A percentile compares a stretch with the other conserved stretches of the same genome.
These are phyloP conservation scores for Psittacula echo DNA, from an alignment of 2,797 vertebrate genomes.

Conservation along the genomic window DNA sequence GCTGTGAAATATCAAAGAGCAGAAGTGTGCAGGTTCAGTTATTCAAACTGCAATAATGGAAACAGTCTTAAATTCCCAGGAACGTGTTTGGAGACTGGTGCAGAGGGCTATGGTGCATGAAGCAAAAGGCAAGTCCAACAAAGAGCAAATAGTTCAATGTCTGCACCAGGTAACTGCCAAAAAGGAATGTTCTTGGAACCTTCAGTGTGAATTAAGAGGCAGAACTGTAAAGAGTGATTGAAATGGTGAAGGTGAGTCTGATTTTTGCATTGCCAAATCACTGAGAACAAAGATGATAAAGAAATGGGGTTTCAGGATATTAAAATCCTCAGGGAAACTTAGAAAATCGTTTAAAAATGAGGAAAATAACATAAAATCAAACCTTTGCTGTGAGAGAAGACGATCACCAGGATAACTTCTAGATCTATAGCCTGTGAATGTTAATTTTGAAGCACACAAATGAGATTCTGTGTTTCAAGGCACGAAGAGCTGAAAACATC, in stretches of 20 bases:
- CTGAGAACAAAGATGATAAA: neutral
- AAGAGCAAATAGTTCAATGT: neutral
- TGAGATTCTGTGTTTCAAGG: neutral
- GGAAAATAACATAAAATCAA: neutral
- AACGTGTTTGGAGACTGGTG: neutral
- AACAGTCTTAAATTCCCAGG: neutral
- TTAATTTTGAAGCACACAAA: neutral
- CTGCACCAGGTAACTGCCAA: no score
- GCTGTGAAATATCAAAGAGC: neutral
- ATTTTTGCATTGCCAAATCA: neutral
- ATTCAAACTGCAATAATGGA: neutral
- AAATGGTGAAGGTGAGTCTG: neutral
- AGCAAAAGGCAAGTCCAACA: neutral
- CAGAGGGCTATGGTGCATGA: accelerated
- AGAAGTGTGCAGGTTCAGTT: neutral
- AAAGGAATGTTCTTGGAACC: neutral
- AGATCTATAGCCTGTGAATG: neutral
- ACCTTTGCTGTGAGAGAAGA: neutral
- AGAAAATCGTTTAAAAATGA: neutral
- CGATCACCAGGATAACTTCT: neutral
- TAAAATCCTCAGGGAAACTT: neutral
- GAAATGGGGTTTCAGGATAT: neutral
- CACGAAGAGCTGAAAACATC: neutral
- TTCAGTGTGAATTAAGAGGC: neutral
- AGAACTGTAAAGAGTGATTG: neutral